Conservation (phyloP, 1,140 invertebrate genomes). For the Cydia amplana region DNA sequence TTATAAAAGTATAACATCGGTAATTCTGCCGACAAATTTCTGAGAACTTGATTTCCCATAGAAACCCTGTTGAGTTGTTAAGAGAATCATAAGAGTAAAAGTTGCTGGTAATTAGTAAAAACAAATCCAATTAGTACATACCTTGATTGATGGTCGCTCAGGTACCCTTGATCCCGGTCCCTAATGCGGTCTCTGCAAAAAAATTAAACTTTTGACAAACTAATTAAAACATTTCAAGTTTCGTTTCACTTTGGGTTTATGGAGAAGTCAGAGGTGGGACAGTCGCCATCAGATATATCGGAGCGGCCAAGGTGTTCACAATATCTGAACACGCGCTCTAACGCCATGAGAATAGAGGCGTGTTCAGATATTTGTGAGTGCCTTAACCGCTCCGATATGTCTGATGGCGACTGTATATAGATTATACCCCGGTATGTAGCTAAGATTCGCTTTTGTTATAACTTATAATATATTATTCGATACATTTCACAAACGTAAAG, state of each 20-base stretch:
- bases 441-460: not conserved
- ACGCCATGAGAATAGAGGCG: no score
- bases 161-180: slow-evolving; percentile 75
- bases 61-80: not conserved
- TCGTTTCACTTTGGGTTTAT: slow-evolving; percentile 4
- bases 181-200: slow-evolving; percentile 65
- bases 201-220: slow-evolving; percentile 29
- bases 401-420: no score
- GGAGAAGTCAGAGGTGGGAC: not conserved
- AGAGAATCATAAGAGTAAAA: not conserved
- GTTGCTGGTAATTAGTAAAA: not conserved
- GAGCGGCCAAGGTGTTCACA: no score
- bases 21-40: no score
- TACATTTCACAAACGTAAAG: not conserved
- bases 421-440: not conserved
- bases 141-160: slow-evolving; percentile 79
- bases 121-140: slow-evolving; percentile 48
- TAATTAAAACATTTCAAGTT: slow-evolving; percentile 30
- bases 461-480: not conserved
- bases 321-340: no score
- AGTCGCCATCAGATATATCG: no score
- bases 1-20: no score
- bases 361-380: no score
- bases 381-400: no score
- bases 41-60: no score